Percentiles rank a stretch among this genome's conserved stretches.
Evolutionary conservation across 2,797 vertebrate genomes (phyloP).

Genomic region (Anniella stebbinsi): DNA sequence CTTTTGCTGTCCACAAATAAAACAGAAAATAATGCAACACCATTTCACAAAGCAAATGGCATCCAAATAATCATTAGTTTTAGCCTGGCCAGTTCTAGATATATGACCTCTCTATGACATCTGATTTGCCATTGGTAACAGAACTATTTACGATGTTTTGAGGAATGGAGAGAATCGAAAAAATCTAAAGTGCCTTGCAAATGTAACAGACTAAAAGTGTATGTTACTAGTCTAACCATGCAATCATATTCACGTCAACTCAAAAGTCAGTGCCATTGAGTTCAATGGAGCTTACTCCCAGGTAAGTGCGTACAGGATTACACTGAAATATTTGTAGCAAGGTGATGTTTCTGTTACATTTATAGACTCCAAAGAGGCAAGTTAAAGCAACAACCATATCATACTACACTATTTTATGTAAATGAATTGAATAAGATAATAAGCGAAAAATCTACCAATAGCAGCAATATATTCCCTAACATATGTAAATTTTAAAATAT

Average conservation of each 20-base stretch:
- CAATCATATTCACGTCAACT: not conserved
- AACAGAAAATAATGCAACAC: not conserved
- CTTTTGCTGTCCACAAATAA: not conserved
- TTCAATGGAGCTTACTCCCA: not conserved
- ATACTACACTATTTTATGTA: not conserved
- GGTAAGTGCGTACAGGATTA: not conserved
- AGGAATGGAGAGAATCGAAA: not conserved
- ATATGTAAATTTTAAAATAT: not conserved
- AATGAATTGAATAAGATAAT: slow-evolving; percentile 2
- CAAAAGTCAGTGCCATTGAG: not conserved
- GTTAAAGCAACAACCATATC: slow-evolving; percentile 28
- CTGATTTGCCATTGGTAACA: not conserved
- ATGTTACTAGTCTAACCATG: slow-evolving; percentile 6
- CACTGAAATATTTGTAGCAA: not conserved
- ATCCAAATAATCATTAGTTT: not conserved
- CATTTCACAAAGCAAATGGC: not conserved
- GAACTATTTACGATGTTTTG: not conserved
- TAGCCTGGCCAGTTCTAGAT: not conserved
- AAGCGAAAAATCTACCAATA: slow-evolving; percentile 41
- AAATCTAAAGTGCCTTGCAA: not conserved
- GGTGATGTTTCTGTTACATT: rapidly evolving
- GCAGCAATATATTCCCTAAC: slow-evolving; percentile 22
- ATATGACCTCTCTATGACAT: not conserved
- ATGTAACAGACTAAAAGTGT: not conserved
- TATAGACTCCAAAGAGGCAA: slow-evolving; percentile 22